phyloP scores from a whole-genome alignment of 2,797 vertebrate genomes.

The Danio jaintianensis region DNA sequence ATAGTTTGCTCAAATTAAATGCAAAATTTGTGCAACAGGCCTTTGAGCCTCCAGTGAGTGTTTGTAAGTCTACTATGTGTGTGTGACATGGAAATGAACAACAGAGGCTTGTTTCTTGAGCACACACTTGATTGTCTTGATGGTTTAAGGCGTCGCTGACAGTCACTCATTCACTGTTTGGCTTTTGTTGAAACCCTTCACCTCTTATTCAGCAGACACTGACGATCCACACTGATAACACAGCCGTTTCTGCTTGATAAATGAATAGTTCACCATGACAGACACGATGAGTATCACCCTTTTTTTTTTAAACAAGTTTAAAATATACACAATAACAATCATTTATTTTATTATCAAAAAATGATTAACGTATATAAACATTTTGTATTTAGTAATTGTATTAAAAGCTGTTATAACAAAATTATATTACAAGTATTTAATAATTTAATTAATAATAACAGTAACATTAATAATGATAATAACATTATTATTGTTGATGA shows the following conservation, averaged over 20 bases:
- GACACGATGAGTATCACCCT: too few species aligned
- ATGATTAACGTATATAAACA: not conserved
- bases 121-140: not conserved
- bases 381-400: too few species aligned
- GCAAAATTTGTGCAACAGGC: too few species aligned
- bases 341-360: not conserved
- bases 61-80: constrained; percentile 4
- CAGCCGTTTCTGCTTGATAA: not conserved
- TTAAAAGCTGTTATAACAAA: too few species aligned
- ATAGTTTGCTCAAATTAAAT: too few species aligned
- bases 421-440: too few species aligned
- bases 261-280: not conserved
- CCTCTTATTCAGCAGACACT: not conserved
- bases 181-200: not conserved
- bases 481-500: not conserved
- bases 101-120: constrained; percentile 6
- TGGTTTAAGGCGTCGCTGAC: not conserved
- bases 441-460: too few species aligned
- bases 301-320: not conserved
- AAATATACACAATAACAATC: not conserved
- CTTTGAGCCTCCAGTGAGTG: not conserved
- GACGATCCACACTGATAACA: not conserved
- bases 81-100: not conserved
- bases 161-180: not conserved
- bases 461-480: not conserved